Percentiles rank a stretch among this genome's conserved stretches.
Conservation (phyloP, 2,888 invertebrate species). For the Notodonta ziczac region DNA sequence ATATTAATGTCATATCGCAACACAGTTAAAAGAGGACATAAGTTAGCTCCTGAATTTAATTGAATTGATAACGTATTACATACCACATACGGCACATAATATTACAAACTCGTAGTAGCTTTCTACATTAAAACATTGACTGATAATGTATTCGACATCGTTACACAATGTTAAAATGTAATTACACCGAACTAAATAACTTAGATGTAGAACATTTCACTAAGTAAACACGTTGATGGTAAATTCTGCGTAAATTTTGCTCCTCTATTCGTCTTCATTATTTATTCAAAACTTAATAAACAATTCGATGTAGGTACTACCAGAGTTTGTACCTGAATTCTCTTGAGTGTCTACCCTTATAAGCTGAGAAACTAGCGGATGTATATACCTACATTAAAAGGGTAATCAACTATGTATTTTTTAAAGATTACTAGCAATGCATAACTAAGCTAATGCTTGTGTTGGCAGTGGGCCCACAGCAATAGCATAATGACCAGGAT, state of each 20-base stretch:
- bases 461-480: too few relatives aligned
- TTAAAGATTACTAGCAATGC: too few relatives aligned
- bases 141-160: neutral
- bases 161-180: neutral
- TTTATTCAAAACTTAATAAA: slow-evolving; percentile 21
- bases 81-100: too few relatives aligned
- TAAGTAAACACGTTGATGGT: neutral
- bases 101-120: too few relatives aligned
- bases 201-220: neutral
- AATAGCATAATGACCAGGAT: too few relatives aligned
- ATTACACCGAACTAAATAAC: neutral
- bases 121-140: neutral
- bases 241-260: neutral
- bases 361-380: slow-evolving; percentile 4
- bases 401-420: neutral
- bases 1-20: too few relatives aligned
- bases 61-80: too few relatives aligned
- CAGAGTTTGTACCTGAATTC: slow-evolving; percentile 8
- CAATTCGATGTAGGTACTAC: slow-evolving; percentile 14
- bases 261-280: slow-evolving; percentile 5
- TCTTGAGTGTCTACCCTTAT: slow-evolving; percentile 5
- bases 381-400: neutral
- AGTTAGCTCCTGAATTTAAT: too few relatives aligned
- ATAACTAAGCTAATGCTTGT: too few relatives aligned
- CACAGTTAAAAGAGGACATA: too few relatives aligned